phyloP scores from a whole-genome alignment of 1,140 invertebrate genomes.

The Stegodyphus dumicola region DNA sequence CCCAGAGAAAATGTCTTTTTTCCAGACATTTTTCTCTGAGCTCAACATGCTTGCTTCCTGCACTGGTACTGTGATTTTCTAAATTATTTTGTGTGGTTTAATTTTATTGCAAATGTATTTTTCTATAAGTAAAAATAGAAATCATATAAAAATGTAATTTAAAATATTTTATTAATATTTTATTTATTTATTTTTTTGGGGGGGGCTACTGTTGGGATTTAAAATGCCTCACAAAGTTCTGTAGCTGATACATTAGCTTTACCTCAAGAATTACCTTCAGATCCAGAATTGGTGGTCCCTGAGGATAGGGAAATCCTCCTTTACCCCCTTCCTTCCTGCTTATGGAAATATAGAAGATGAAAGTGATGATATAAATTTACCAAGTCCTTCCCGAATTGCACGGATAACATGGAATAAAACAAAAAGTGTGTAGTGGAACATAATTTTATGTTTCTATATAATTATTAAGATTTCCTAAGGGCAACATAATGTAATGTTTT shows the following conservation, averaged over 20 bases:
- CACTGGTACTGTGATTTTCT: background rate
- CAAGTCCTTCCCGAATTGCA: background rate
- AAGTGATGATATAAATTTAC: constrained; percentile 5
- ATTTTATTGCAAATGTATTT: background rate
- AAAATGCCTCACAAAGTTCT: constrained; percentile 2
- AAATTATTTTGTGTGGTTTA: background rate
- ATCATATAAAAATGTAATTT: background rate
- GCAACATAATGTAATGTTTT: no score
- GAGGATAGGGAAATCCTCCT: background rate
- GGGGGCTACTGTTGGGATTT: background rate
- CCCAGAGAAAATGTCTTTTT: background rate
- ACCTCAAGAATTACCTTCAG: constrained; percentile 1
- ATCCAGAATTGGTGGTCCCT: background rate
- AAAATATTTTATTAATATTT: background rate
- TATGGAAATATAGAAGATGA: background rate
- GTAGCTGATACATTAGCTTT: background rate
- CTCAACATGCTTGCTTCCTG: background rate
- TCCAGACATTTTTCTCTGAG: background rate
- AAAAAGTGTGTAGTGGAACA: no score
- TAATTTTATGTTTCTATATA: no score
- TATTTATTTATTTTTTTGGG: background rate
- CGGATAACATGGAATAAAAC: background rate
- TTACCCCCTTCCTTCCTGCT: background rate
- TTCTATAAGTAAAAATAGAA: background rate
- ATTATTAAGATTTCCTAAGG: no score